Conservation (phyloP, 2,888 invertebrate species). For the Coelinius sp. region DNA sequence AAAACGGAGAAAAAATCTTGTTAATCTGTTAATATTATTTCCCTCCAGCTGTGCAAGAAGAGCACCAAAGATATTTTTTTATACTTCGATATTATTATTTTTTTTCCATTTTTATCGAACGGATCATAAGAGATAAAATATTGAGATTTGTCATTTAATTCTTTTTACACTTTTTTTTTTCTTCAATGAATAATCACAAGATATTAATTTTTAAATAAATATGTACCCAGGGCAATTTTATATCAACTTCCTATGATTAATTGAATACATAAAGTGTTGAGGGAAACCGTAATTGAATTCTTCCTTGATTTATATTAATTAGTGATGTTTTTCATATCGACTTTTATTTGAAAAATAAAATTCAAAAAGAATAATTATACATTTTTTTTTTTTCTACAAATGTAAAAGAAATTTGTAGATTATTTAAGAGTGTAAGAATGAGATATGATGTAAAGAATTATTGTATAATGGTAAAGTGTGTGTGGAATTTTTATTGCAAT, state of each 20-base stretch:
- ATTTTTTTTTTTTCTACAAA: slow-evolving; percentile 47
- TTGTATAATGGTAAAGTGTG: slow-evolving; percentile 31
- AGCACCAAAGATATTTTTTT: slow-evolving; percentile 64
- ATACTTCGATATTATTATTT: slow-evolving; percentile 35
- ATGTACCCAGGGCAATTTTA: neutral
- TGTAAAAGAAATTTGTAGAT: slow-evolving; percentile 54
- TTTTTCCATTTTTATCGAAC: slow-evolving; percentile 46
- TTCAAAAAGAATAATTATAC: slow-evolving; percentile 31
- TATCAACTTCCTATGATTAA: slow-evolving; percentile 10
- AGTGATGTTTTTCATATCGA: slow-evolving; percentile 9
- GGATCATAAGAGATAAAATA: slow-evolving; percentile 28
- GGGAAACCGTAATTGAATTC: slow-evolving; percentile 12
- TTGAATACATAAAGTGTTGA: neutral
- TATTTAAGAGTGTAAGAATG: slow-evolving; percentile 41
- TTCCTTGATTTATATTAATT: slow-evolving; percentile 15
- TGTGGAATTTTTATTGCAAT: neutral
- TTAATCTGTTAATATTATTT: slow-evolving; percentile 36
- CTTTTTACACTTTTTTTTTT: slow-evolving; percentile 29
- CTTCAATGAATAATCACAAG: slow-evolving; percentile 17
- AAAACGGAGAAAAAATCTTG: slow-evolving; percentile 37
- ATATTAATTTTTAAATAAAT: slow-evolving; percentile 2
- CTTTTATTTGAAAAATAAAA: slow-evolving; percentile 17
- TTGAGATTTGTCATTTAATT: slow-evolving; percentile 43
- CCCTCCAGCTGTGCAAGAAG: slow-evolving; percentile 55
- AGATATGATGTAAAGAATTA: slow-evolving; percentile 34